Evolutionary conservation across 2,888 invertebrate species (phyloP).

Genomic region (Cheilosia grossa): DNA sequence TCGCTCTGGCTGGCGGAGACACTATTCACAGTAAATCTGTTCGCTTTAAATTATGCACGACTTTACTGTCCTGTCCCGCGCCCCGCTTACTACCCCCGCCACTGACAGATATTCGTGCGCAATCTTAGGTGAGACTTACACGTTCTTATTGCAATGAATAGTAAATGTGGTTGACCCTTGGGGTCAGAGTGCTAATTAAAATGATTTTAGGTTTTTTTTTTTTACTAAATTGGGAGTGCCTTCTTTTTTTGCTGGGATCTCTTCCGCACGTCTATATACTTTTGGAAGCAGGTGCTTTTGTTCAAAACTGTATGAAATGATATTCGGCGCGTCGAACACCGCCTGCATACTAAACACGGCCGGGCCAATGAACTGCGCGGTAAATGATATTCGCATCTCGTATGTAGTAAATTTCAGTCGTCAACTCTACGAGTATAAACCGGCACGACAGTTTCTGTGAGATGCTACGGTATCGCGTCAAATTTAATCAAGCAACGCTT

Average conservation of each 20-base stretch:
- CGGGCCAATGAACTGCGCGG: constrained; percentile 48
- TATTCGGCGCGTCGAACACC: constrained; percentile 10
- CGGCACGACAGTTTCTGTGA: not conserved
- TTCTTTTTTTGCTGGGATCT: not conserved
- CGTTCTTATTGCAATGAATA: constrained; percentile 55
- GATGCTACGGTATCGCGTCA: not conserved
- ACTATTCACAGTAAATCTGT: constrained; percentile 18
- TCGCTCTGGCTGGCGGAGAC: not conserved
- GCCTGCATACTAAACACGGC: constrained; percentile 29
- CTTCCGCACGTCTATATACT: constrained; percentile 23
- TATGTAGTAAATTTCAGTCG: constrained; percentile 15
- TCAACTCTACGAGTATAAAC: not conserved
- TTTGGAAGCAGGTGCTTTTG: constrained; percentile 29
- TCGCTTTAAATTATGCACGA: constrained; percentile 65
- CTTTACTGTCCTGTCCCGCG: constrained; percentile 3
- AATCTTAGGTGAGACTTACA: constrained; percentile 66
- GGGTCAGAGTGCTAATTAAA: constrained; percentile 69
- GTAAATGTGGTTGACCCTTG: constrained; percentile 41
- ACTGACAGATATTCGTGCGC: constrained; percentile 16
- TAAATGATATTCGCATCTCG: constrained; percentile 27
- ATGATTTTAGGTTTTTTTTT: constrained; percentile 39
- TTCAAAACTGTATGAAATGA: constrained; percentile 25
- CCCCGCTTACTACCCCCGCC: not conserved
- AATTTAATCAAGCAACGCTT: constrained; percentile 50
- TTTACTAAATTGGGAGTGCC: constrained; percentile 12